These are phyloP conservation scores for Erebia epiphron DNA, from an alignment of 2,888 invertebrate species.

Conservation along the genomic window DNA sequence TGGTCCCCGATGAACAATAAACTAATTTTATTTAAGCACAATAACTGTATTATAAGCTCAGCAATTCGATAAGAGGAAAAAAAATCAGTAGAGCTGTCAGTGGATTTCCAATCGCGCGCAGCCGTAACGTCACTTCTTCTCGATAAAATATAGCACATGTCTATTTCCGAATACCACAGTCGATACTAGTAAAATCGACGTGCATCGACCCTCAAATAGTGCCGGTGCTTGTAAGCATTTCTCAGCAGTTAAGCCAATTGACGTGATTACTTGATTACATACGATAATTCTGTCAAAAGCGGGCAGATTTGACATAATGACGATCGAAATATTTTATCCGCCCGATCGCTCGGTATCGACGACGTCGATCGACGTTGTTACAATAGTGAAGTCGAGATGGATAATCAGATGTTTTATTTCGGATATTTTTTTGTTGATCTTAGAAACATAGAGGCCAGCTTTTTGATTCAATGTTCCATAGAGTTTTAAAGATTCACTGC, in stretches of 20 bases:
- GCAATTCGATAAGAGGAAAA: no score
- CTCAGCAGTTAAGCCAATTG: slow-evolving; percentile 37
- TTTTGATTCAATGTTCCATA: slow-evolving; percentile 26
- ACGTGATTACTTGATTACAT: slow-evolving; percentile 44
- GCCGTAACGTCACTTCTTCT: neutral
- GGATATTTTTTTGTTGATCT: slow-evolving; percentile 33
- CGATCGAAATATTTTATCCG: slow-evolving; percentile 46
- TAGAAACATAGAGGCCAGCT: slow-evolving; percentile 25
- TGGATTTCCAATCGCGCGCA: neutral
- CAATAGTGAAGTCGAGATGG: slow-evolving; percentile 43
- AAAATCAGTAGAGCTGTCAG: no score
- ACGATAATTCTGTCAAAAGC: slow-evolving; percentile 50
- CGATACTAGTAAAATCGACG: neutral
- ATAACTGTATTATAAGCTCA: no score
- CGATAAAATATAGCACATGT: slow-evolving; percentile 14
- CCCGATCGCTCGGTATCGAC: slow-evolving; percentile 42
- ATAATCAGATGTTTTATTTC: slow-evolving; percentile 43
- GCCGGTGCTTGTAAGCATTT: slow-evolving; percentile 33
- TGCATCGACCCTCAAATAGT: slow-evolving; percentile 20
- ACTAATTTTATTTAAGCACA: no score
- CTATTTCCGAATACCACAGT: slow-evolving; percentile 12
- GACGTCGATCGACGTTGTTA: slow-evolving; percentile 43
- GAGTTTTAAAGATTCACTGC: slow-evolving; percentile 21
- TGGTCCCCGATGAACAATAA: no score
- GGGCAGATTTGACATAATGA: slow-evolving; percentile 50